These are phyloP conservation scores for Drosophila maculinotata DNA, from an alignment of 2,888 invertebrate species.

Conservation along the genomic window DNA sequence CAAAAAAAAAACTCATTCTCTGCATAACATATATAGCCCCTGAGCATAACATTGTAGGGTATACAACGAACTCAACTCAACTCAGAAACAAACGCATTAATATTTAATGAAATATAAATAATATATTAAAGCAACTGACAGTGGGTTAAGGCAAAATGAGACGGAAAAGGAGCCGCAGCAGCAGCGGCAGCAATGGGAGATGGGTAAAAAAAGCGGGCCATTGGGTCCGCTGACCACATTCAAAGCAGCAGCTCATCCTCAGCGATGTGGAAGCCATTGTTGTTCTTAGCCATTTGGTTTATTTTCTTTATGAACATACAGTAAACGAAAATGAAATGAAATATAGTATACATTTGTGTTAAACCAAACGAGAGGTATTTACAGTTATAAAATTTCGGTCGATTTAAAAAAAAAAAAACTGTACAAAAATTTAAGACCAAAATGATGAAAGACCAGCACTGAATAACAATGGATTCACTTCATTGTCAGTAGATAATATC, in stretches of 20 bases:
- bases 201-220: constrained; percentile 13
- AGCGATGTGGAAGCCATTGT: constrained; percentile 39
- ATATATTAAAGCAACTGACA: constrained; percentile 55
- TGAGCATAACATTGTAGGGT: constrained; percentile 7
- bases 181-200: not conserved
- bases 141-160: constrained; percentile 33
- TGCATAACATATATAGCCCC: not conserved
- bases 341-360: constrained; percentile 18
- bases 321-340: constrained; percentile 35
- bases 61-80: constrained; percentile 31
- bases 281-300: constrained; percentile 38
- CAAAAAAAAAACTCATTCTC: not conserved
- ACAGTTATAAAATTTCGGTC: not conserved
- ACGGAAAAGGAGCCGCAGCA: not conserved
- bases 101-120: constrained; percentile 76
- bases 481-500: too few species aligned
- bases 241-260: constrained; percentile 33
- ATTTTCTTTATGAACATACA: constrained; percentile 19
- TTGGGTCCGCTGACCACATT: constrained; percentile 38
- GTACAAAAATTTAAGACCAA: not conserved
- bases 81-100: constrained; percentile 62
- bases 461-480: not conserved
- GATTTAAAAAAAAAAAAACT: not conserved
- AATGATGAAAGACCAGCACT: not conserved
- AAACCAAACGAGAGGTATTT: not conserved